Percentiles rank a stretch among this genome's conserved stretches.
These are phyloP conservation scores for Leucoptera coffeella DNA, from an alignment of 2,888 invertebrate genomes.

Conservation along the genomic window DNA sequence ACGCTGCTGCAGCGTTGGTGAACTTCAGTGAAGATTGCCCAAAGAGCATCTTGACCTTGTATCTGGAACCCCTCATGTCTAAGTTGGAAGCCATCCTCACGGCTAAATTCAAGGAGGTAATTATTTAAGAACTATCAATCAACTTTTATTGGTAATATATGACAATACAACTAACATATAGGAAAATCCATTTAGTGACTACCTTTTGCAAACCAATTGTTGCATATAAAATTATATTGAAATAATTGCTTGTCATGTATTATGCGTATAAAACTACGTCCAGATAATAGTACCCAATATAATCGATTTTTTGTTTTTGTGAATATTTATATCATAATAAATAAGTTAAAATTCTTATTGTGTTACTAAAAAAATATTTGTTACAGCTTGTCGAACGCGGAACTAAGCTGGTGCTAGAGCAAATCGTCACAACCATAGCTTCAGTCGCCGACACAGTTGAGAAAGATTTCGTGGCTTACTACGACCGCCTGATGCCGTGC, in stretches of 20 bases:
- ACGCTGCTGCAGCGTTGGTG: conserved; percentile 90
- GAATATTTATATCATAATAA: too few species aligned
- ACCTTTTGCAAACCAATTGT: too few species aligned
- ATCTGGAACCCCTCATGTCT: conserved; percentile 85
- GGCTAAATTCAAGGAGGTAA: conserved; percentile 86
- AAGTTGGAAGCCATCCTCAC: conserved; percentile 87
- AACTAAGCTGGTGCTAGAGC: conserved; percentile 93
- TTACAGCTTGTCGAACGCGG: conserved; percentile 80
- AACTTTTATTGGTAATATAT: too few species aligned
- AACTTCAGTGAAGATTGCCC: conserved; percentile 99
- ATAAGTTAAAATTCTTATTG: too few species aligned
- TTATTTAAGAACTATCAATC: conserved; percentile 73
- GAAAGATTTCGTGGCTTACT: conserved; percentile 91
- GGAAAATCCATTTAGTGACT: too few species aligned
- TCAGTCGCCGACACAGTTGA: conserved; percentile 98
- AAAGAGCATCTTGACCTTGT: conserved; percentile 83
- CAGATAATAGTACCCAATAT: too few species aligned
- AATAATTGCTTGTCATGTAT: too few species aligned
- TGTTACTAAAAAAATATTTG: too few species aligned
- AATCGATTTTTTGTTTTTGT: too few species aligned
- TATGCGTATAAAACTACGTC: too few species aligned
- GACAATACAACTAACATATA: too few species aligned
- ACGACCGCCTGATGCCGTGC: conserved; percentile 89
- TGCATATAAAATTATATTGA: too few species aligned
- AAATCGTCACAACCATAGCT: conserved; percentile 97